Evolutionary conservation across 2,888 invertebrate genomes (phyloP), one percentile per base, ranked within the genome.

Genomic region (Carcina quercana): DNA sequence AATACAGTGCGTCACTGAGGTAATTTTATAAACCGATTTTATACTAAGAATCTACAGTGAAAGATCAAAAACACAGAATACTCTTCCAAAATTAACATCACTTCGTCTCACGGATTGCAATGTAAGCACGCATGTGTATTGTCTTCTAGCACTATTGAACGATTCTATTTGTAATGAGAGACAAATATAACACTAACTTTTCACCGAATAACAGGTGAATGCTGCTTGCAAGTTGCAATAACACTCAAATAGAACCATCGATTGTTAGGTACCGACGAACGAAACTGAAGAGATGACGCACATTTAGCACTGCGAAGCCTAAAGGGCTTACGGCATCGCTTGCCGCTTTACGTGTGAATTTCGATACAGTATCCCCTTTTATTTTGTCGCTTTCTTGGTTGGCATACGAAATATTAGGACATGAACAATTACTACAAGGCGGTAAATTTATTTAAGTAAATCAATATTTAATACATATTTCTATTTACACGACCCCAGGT

Each of bases 41-140:
- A 11, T 11, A 6, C 6, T n/a, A 22, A 22, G n/a, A 22, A 24
- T 24, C 1, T 24, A 24, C 6, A 5, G 11, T 7, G 12, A 20
- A 25, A 35, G 37, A 39, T 56, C 59, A 66, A 64, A 69, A 66
- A 69, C 69, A 70, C 65, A 69, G 65, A 65, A 42, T 44, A 42
- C 33, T 39, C 51, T 54, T 55, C 59, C 53, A 52, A 60, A 62
- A 69, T 72, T 78, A 78, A 79, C 70, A 65, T 57, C 70, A 75
- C 73, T 65, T 57, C 53, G 54, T 56, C 48, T 59, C 75, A 75
- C 74, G 59, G 63, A 72, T 60, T 74, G 82, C 73, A 75, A 71
- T 64, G 59, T 63, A 58, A 70, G 79, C 82, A 80, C 78, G 82
- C 82, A 82, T 83, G 82, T 67, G 68, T 70, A 67, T 55, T 62